These are phyloP conservation scores for Punctoribates punctum DNA, from an alignment of 2,888 invertebrate species.

Conservation along the genomic window DNA sequence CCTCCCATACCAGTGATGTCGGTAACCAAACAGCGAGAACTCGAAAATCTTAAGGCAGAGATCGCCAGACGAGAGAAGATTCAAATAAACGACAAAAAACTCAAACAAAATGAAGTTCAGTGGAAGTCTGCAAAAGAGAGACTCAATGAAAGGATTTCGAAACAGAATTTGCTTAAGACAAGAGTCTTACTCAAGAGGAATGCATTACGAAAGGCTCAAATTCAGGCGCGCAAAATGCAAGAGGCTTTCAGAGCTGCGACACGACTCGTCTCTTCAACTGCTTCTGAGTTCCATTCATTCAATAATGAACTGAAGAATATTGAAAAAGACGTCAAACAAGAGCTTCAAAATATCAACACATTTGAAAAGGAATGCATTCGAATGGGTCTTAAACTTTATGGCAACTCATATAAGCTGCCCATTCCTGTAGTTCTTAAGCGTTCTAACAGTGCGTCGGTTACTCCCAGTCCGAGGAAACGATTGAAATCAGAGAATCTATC, in stretches of 20 bases:
- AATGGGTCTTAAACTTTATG: conserved; percentile 20
- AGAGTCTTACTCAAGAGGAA: conserved; percentile 9
- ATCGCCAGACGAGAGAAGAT: conserved; percentile 37
- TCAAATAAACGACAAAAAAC: conserved; percentile 2
- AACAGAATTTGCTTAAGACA: conserved; percentile 21
- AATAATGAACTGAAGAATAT: conserved; percentile 11
- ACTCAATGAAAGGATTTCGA: conserved; percentile 9
- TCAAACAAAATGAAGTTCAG: conserved; percentile 19
- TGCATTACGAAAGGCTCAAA: conserved; percentile 8
- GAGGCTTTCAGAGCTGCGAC: conserved; percentile 32
- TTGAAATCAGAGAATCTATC: not conserved
- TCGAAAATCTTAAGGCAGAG: conserved; percentile 39
- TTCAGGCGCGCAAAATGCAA: conserved; percentile 29
- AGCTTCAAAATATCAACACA: not conserved
- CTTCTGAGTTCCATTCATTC: conserved; percentile 4
- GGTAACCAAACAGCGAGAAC: conserved; percentile 38
- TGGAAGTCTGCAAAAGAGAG: conserved; percentile 13
- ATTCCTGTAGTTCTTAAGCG: not conserved
- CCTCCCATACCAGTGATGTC: conserved; percentile 15
- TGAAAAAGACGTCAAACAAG: conserved; percentile 7
- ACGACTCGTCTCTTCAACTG: conserved; percentile 25
- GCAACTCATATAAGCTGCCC: conserved; percentile 17
- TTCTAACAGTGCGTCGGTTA: not conserved
- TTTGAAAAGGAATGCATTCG: conserved; percentile 18
- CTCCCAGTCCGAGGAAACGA: not conserved